Base-by-base conservation (phyloP, 2,797 vertebrate species). In the Anguilla anguilla region DNA sequence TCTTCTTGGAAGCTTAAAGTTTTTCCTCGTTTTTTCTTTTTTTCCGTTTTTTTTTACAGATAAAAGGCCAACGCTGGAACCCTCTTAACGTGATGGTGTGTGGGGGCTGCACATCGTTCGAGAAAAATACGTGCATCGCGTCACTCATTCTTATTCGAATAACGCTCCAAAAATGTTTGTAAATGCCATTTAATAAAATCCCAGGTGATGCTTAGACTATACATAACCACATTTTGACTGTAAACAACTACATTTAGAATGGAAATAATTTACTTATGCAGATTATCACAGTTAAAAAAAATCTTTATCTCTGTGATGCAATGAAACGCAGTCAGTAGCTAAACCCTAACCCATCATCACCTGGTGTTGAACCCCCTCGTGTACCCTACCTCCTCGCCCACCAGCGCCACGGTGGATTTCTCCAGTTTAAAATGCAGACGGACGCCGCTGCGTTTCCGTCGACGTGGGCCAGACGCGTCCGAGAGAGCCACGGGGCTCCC, bases 401-500 rank as follows among this genome's bases (percentile, higher is more conserved):
- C 49, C 9, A 2, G 49, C 6, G 5, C 61, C 25, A 6, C 61
- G 22, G 3, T 51, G 49, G 4, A 51, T 51, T 15, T 35, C 35
- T 35, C 69, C 28, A 35, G 69, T 35, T 72, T 72, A 3, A 72
- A 28, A 28, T 10, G 69, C 69, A 72, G 31, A 72, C 35, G 28
- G 35, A 64, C 25, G 22, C 4, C 25, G 25, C 35, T 35, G 69
- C 35, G 31, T 74, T 31, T 31, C 28, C 31, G 35, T 31, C 35
- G 2, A 19, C 15, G 35, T 74, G 3, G 4, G 7, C 28, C 69
- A 31, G 31, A 15, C 11, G n/a, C 35, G 1, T 35, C 11, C 35
- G 10, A 74, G 11, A 31, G 13, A n/a, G 61, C 61, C 61, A 67
- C 15, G 22, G 4, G 22, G 5, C 5, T 93, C 94, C 91, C 91